These are phyloP conservation scores for Zhuqinia jingwanae DNA, from an alignment of 2,888 invertebrate species.

Conservation along the genomic window DNA sequence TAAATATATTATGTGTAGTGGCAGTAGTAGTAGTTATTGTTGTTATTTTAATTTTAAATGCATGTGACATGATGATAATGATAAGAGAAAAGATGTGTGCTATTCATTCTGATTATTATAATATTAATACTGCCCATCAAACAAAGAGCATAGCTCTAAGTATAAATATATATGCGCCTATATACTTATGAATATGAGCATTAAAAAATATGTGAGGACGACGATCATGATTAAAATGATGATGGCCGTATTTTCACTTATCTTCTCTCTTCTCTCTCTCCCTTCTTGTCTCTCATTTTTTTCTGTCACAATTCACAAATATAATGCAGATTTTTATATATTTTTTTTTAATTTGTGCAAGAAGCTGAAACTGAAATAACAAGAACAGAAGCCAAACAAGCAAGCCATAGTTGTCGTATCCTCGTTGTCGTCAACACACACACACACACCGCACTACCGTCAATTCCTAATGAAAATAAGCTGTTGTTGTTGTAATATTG, in stretches of 20 bases:
- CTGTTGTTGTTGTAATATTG: not conserved
- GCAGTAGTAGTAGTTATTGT: too few relatives aligned
- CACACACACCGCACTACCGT: not conserved
- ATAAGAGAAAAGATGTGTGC: not conserved
- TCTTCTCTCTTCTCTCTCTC: not conserved
- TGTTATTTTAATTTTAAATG: not conserved
- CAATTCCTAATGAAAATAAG: slow-evolving; percentile 15
- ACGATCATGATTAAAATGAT: not conserved
- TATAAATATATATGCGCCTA: not conserved
- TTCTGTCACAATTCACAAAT: slow-evolving; percentile 26
- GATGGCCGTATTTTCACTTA: slow-evolving; percentile 26
- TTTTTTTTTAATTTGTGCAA: slow-evolving; percentile 16
- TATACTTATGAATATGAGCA: too few relatives aligned
- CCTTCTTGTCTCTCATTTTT: not conserved
- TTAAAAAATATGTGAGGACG: not conserved
- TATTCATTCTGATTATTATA: not conserved
- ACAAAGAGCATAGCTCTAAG: too few relatives aligned
- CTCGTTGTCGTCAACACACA: not conserved
- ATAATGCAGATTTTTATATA: slow-evolving; percentile 13
- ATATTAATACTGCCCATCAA: too few relatives aligned
- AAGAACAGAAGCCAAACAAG: not conserved
- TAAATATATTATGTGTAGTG: too few relatives aligned
- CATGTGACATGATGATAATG: not conserved
- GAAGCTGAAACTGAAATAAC: not conserved
- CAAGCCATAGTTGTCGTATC: not conserved